Percentiles rank a stretch among this genome's conserved stretches.
These are phyloP conservation scores for Drosophila emarginata DNA, from an alignment of 2,888 invertebrate genomes.

Conservation along the genomic window DNA sequence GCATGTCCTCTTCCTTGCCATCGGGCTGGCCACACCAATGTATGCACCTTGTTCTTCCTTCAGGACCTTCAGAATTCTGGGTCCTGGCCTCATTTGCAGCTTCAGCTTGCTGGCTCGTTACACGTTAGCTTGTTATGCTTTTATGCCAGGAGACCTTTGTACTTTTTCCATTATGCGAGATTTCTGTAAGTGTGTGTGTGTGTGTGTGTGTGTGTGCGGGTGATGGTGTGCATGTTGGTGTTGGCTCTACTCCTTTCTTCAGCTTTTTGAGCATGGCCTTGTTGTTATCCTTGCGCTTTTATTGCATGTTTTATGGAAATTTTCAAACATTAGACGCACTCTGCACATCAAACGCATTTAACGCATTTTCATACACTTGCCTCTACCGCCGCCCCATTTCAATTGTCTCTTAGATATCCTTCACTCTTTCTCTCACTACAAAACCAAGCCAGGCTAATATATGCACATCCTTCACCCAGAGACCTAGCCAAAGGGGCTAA, in stretches of 20 bases:
- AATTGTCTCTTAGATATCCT: neutral
- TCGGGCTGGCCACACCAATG: slow-evolving; percentile 21
- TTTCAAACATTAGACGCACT: slow-evolving; percentile 66
- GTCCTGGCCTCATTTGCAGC: slow-evolving; percentile 60
- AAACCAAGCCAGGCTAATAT: slow-evolving; percentile 6
- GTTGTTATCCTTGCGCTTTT: slow-evolving; percentile 57
- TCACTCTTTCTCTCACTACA: neutral
- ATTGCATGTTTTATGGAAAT: slow-evolving; percentile 78
- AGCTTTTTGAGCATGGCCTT: slow-evolving; percentile 12
- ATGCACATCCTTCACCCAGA: neutral
- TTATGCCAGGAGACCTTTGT: slow-evolving; percentile 52
- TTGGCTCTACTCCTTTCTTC: neutral
- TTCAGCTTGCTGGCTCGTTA: slow-evolving; percentile 52
- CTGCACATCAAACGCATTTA: slow-evolving; percentile 69
- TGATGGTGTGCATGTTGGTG: slow-evolving; percentile 16
- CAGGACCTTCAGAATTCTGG: slow-evolving; percentile 22
- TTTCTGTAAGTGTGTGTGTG: too few species aligned
- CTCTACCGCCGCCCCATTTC: slow-evolving; percentile 11
- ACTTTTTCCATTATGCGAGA: slow-evolving; percentile 49
- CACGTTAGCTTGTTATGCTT: slow-evolving; percentile 65
- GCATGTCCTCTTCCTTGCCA: slow-evolving; percentile 25
- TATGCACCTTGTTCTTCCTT: slow-evolving; percentile 26
- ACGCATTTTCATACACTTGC: slow-evolving; percentile 49
- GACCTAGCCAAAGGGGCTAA: neutral
- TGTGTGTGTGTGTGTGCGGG: slow-evolving; percentile 30